phyloP scores from a whole-genome alignment of 2,797 vertebrate species.

The Pseudochirops cupreus region DNA sequence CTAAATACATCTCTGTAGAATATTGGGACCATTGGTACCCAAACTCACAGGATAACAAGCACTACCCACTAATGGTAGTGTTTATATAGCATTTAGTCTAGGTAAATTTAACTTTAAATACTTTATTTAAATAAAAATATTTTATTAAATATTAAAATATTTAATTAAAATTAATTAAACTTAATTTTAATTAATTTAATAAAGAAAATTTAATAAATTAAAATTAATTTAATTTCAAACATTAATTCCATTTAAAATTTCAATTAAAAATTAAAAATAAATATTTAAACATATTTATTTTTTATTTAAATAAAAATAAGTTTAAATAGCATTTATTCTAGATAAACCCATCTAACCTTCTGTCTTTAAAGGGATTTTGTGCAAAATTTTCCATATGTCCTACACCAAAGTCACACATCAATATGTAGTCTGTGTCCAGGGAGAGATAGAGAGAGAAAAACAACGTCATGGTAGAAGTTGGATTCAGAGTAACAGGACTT shows the following conservation, averaged over 20 bases:
- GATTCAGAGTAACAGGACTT: background rate
- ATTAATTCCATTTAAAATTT: too few relatives aligned
- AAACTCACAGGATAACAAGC: background rate
- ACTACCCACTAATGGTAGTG: background rate
- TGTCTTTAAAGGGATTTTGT: background rate
- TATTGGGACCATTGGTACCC: background rate
- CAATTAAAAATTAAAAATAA: too few relatives aligned
- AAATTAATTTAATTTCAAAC: too few relatives aligned
- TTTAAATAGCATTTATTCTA: constrained; percentile 14
- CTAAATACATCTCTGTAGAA: background rate
- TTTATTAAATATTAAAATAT: too few relatives aligned
- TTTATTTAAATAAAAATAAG: too few relatives aligned
- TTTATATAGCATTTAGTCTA: constrained; percentile 15
- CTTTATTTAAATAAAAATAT: too few relatives aligned
- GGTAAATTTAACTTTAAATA: background rate
- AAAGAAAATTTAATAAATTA: too few relatives aligned
- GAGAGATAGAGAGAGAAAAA: background rate
- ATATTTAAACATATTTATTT: too few relatives aligned
- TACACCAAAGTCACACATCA: constrained; percentile 23
- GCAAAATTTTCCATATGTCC: background rate
- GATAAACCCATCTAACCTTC: background rate
- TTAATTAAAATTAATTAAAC: too few relatives aligned
- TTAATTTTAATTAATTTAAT: too few relatives aligned
- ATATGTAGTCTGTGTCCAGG: background rate
- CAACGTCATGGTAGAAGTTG: background rate